A percentile compares a stretch with the other conserved stretches of the same genome.
phyloP scores from a whole-genome alignment of 2,888 invertebrate species.

The Cantharis rufa region DNA sequence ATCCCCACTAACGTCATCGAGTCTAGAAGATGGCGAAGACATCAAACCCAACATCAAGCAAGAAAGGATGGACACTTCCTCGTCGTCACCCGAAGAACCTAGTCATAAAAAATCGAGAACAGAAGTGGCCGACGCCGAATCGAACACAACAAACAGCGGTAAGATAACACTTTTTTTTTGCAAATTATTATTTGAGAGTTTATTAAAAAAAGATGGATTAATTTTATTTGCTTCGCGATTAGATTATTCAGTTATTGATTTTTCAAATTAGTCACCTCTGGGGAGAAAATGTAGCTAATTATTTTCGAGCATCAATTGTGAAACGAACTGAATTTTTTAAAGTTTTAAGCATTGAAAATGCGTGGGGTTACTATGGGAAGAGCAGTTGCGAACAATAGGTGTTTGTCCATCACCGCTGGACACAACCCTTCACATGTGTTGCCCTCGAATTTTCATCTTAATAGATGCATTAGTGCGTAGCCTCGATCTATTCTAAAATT shows the following conservation, averaged over 20 bases:
- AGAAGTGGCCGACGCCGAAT: constrained; percentile 85
- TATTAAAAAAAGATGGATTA: not conserved
- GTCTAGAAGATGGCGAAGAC: constrained; percentile 55
- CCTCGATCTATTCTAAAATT: constrained; percentile 38
- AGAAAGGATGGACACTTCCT: constrained; percentile 69
- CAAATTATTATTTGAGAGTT: not conserved
- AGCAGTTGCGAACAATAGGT: constrained; percentile 32
- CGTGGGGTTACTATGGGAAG: constrained; percentile 23
- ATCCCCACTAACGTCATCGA: constrained; percentile 52
- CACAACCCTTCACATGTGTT: constrained; percentile 34
- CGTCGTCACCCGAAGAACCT: constrained; percentile 63
- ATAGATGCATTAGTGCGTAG: constrained; percentile 37
- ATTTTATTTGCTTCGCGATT: not conserved
- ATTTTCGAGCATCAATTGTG: constrained; percentile 1
- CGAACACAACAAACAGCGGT: constrained; percentile 91
- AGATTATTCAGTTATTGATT: not conserved
- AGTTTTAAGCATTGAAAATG: constrained; percentile 14
- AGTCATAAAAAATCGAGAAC: constrained; percentile 75
- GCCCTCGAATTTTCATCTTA: constrained; percentile 28
- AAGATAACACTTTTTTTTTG: constrained; percentile 52
- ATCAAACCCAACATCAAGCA: constrained; percentile 64
- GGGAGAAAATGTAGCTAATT: constrained; percentile 6
- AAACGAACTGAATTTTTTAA: constrained; percentile 10
- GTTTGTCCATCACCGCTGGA: constrained; percentile 31
- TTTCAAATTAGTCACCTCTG: not conserved